A percentile compares a stretch with the other conserved stretches of the same genome.
phyloP scores from a whole-genome alignment of 2,797 vertebrate species.

The Mastacembelus armatus region DNA sequence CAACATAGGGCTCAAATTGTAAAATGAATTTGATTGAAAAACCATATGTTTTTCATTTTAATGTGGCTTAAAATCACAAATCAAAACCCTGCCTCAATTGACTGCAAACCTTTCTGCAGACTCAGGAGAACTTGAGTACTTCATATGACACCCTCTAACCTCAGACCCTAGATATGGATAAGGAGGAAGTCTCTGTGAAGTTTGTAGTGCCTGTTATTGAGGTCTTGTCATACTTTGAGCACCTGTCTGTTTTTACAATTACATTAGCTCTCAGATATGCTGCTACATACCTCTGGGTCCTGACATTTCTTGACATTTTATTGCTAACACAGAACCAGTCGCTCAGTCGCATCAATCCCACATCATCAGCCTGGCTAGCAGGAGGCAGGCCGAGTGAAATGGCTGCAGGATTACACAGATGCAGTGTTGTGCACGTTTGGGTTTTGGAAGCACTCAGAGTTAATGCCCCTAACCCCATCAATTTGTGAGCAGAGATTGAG shows the following conservation, averaged over 20 bases:
- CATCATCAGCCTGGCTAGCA: slow-evolving; percentile 38
- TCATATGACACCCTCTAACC: background rate
- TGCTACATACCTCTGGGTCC: slow-evolving; percentile 7
- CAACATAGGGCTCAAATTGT: too few species aligned
- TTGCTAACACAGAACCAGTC: slow-evolving; percentile 24
- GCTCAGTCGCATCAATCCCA: too few species aligned
- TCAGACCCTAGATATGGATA: too few species aligned
- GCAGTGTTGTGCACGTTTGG: slow-evolving; percentile 16
- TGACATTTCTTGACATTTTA: slow-evolving; percentile 37
- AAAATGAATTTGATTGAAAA: too few species aligned
- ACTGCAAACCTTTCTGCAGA: background rate
- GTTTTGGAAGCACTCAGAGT: slow-evolving; percentile 55
- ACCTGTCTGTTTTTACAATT: slow-evolving; percentile 30
- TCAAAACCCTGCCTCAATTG: background rate
- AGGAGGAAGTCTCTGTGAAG: too few species aligned
- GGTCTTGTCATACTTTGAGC: slow-evolving; percentile 4
- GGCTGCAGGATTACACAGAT: slow-evolving; percentile 38
- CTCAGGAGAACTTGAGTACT: too few species aligned
- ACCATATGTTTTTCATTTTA: too few species aligned
- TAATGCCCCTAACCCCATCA: slow-evolving; percentile 64
- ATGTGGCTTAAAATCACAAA: background rate
- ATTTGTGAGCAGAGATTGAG: slow-evolving; percentile 67
- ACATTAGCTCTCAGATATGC: background rate
- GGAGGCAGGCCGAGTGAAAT: slow-evolving; percentile 37
- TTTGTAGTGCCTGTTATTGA: background rate